These are phyloP conservation scores for Petaurus breviceps DNA, from an alignment of 2,113 vertebrate genomes.

Conservation along the genomic window DNA sequence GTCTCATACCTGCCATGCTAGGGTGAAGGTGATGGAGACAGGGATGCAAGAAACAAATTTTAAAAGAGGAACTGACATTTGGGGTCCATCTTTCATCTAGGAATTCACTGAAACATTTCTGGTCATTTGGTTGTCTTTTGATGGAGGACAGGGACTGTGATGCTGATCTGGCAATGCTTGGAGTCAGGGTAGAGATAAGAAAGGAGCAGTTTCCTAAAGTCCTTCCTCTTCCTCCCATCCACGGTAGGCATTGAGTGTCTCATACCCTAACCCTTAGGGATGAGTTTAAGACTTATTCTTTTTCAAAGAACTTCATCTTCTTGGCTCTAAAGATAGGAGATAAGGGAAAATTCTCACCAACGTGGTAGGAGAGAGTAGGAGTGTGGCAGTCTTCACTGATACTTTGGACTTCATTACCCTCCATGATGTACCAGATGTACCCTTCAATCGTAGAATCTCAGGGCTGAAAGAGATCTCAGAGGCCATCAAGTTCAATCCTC, in stretches of 20 bases:
- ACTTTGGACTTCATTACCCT: neutral
- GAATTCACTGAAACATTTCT: neutral
- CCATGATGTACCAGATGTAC: neutral
- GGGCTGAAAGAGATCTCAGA: neutral
- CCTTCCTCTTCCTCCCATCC: neutral
- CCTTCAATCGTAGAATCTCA: neutral
- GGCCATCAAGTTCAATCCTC: neutral
- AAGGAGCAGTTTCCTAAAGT: neutral
- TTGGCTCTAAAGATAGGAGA: neutral
- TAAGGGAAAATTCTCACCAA: neutral
- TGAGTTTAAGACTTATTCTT: conserved; percentile 22
- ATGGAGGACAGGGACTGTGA: neutral
- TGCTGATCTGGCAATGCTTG: neutral
- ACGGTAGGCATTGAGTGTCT: neutral
- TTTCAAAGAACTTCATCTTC: neutral
- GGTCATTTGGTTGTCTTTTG: neutral
- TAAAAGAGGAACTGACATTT: neutral
- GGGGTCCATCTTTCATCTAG: neutral
- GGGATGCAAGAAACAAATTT: neutral
- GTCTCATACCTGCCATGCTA: neutral
- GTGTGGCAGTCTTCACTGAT: neutral
- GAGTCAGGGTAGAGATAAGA: neutral
- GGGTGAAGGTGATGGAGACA: neutral
- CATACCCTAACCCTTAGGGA: neutral
- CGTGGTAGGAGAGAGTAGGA: neutral